phyloP scores from a whole-genome alignment of 2,797 vertebrate genomes.

The Todus mexicanus region DNA sequence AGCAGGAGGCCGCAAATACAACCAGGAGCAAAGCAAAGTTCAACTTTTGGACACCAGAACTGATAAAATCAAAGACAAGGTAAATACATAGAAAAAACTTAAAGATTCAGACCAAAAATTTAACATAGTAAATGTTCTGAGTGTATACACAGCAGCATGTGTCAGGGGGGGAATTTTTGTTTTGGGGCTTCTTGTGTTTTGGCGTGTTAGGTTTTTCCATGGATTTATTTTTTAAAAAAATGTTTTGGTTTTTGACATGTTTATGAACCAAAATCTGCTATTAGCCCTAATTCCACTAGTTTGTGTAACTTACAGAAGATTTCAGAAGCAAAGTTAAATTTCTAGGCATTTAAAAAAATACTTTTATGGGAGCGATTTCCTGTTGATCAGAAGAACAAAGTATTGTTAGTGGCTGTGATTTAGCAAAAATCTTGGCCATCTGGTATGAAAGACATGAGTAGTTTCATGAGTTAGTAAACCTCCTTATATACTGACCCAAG shows the following conservation, averaged over 20 bases:
- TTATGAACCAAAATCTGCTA: neutral
- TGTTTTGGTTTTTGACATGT: neutral
- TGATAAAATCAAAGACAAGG: slow-evolving; percentile 87
- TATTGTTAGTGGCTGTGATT: neutral
- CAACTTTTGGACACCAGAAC: slow-evolving; percentile 74
- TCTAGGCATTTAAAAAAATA: neutral
- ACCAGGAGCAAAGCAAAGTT: slow-evolving; percentile 75
- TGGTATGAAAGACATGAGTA: neutral
- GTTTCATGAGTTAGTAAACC: neutral
- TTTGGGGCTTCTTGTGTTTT: neutral
- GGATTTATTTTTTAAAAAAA: neutral
- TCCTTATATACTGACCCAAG: neutral
- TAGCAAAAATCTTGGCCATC: neutral
- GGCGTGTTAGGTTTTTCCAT: neutral
- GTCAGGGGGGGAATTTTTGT: neutral
- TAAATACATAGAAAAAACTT: slow-evolving; percentile 42
- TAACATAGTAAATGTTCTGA: neutral
- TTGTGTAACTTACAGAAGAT: neutral
- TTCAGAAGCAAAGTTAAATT: neutral
- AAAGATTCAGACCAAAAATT: neutral
- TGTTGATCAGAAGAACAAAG: neutral
- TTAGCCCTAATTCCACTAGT: neutral
- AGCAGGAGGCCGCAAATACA: slow-evolving; percentile 78
- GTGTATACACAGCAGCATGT: neutral
- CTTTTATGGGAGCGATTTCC: neutral